phyloP scores from a whole-genome alignment of 2,113 vertebrate genomes.

The Willisornis vidua region DNA sequence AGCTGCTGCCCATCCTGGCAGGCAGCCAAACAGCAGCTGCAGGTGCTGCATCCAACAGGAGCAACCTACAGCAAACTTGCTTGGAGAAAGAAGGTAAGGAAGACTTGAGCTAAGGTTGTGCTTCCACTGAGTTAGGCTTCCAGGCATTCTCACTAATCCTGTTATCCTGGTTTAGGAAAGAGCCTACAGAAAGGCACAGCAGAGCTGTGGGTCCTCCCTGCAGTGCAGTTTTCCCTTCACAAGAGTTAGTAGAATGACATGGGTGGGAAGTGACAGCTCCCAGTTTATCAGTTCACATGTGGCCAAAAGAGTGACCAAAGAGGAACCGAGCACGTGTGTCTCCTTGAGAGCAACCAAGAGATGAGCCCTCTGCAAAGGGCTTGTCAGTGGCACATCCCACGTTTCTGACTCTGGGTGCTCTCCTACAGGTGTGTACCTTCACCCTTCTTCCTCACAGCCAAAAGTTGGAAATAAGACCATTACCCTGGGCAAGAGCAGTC shows the following conservation, averaged over 20 bases:
- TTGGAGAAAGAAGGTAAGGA: neutral
- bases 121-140: neutral
- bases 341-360: neutral
- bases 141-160: neutral
- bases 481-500: neutral
- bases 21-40: neutral
- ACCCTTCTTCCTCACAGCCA: neutral
- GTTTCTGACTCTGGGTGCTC: neutral
- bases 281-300: neutral
- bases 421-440: neutral
- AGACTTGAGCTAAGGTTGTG: neutral
- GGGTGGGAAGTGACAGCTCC: neutral
- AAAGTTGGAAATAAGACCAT: neutral
- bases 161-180: neutral
- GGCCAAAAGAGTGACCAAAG: neutral
- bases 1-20: accelerated
- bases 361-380: neutral
- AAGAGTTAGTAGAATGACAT: neutral
- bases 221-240: neutral
- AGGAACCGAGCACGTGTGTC: accelerated
- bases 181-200: neutral
- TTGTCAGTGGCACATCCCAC: neutral
- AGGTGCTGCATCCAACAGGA: accelerated
- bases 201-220: neutral
- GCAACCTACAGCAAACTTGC: neutral